Conservation (phyloP, 2,797 vertebrate species). For the Vultur gryphus region DNA sequence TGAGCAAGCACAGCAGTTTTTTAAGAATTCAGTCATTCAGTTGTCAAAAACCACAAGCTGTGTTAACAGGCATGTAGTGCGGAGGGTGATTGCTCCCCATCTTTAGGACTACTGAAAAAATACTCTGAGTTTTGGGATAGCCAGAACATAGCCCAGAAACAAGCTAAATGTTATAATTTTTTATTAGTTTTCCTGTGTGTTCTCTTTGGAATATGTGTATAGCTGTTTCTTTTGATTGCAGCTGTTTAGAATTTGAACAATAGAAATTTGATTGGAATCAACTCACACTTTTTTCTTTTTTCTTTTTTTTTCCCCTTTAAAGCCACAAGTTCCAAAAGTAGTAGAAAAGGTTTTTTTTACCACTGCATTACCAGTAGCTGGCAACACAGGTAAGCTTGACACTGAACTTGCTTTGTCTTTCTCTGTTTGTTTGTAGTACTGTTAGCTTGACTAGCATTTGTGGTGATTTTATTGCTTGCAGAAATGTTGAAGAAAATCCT, state of each 20-base stretch:
- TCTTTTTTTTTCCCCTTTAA: constrained; percentile 20
- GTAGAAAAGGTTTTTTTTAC: constrained; percentile 98
- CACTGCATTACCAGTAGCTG: constrained; percentile 93
- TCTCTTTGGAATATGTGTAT: not conserved
- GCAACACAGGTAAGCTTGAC: constrained; percentile 84
- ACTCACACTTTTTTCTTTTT: not conserved
- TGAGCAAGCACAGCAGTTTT: not conserved
- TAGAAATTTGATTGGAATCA: not conserved
- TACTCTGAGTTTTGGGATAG: not conserved
- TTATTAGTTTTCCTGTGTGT: not conserved
- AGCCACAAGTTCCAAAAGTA: constrained; percentile 90
- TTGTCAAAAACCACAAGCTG: not conserved
- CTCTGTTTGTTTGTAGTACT: not conserved
- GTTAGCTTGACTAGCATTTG: not conserved
- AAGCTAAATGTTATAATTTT: not conserved
- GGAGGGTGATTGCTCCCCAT: not conserved
- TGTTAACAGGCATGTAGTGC: not conserved
- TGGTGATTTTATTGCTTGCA: not conserved
- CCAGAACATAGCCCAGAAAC: not conserved
- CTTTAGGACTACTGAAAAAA: not conserved
- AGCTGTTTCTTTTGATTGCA: not conserved
- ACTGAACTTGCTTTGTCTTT: not conserved
- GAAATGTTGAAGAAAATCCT: not conserved
- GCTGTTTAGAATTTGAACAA: not conserved
- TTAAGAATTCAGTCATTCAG: not conserved